Evolutionary conservation across 2,113 vertebrate genomes (phyloP), one percentile per base, ranked within the genome.

Genomic region (Sylvilagus bachmani): DNA sequence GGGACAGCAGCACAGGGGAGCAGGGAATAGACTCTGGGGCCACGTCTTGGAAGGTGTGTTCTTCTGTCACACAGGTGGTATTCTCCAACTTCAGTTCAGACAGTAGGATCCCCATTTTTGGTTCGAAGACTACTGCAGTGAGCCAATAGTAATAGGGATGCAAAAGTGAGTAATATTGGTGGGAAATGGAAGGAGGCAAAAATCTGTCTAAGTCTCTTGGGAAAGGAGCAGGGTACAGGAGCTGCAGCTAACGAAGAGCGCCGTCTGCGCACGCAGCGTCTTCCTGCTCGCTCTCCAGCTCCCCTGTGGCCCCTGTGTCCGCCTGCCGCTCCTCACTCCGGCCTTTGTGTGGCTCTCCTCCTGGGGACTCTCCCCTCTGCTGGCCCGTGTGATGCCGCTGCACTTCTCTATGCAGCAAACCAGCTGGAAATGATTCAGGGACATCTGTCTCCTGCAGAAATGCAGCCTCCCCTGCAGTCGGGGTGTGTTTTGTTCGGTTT

Each of bases 341-440:
- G 31, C 10, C 74, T 71, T 62, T 31, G 51, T 19, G 9, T 85
- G 70, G 29, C 36, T 78, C 75, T 69, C 25, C 36, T 3, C 44
- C 12, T 21, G 33, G 29, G 73, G 25, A 33, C 21, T 67, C 49
- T 31, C 66, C 78, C 61, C 6, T 61, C 21, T 33, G 33, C 38
- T 49, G 55, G 29, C 19, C 33, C n/a, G 67, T 27, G 12, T n/a
- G 31, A 38, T 38, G 19, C 33, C 31, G 38, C 44, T 80, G 84
- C 49, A 78, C 89, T 84, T 90, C 88, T 91, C 36, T 77, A 4
- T 66, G 83, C 79, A 36, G 36, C n/a, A 71, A 33, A 19, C 38
- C 44, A n/a, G 2, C n/a, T 70, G 38, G 44, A 95, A 61, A 29
- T 64, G 66, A 12, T 62, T 83, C 16, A 62, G 22, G 44, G 55